Base-by-base conservation (phyloP, 2,113 vertebrate genomes). In the Sceloporus tristichus region DNA sequence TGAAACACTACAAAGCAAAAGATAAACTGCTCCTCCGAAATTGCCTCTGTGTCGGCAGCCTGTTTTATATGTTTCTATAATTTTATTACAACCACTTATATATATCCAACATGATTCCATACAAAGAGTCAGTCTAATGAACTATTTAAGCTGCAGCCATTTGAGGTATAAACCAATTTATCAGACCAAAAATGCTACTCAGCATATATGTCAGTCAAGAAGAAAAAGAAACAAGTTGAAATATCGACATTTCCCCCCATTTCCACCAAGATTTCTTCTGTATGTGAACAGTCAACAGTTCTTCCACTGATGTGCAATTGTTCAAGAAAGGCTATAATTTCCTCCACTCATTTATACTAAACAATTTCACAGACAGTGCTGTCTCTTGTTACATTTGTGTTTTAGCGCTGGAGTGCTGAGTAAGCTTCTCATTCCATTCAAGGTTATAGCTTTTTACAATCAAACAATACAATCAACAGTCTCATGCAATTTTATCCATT, bases 61-160 rank as follows among this genome's bases (percentile, higher is more conserved):
- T 93, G 82, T 90, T 94, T 95, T 93, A 76, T 85, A 87, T 88
- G 84, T 89, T 94, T 93, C 90, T 89, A 70, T 92, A 93, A 93
- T 94, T 94, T 95, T 96, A 95, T 95, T 91, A 95, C 90, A 94
- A 82, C 40, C 82, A 89, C 92, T 95, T 92, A 68, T 89, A 94
- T 80, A 79, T 56, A 91, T 92, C 68, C 77, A 91, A 87, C 82
- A 82, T 87, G 78, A 87, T 90, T 91, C 84, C 71, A 83, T 87
- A 91, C 34, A 87, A 42, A 84, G 9, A 68, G 13, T 90, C 88
- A 89, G 62, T 90, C 91, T 93, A 93, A 93, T 79, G 66, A 94
- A 86, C 90, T 92, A 81, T 91, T 93, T 92, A 93, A 90, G 1
- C 80, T 88, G 65, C 66, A 81, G 76, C 78, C 40, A 27, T 93